Evolutionary conservation across 2,888 invertebrate genomes (phyloP).

Genomic region (Encarsia formosa): DNA sequence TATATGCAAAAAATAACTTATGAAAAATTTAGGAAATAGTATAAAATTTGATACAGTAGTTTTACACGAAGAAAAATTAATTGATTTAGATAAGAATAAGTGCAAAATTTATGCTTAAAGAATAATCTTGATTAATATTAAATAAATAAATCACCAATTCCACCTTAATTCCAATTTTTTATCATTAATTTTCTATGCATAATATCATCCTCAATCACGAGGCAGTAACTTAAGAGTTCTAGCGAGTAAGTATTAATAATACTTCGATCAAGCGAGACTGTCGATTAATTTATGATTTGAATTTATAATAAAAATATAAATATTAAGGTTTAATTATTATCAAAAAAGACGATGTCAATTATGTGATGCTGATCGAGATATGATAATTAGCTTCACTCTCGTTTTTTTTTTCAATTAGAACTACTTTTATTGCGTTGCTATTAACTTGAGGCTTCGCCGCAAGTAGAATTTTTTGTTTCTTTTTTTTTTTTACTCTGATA

Average conservation of each 20-base stretch:
- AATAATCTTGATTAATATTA: background rate
- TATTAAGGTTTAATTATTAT: too few species aligned
- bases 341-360: too few species aligned
- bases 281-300: conserved; percentile 15
- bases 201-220: conserved; percentile 7
- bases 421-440: conserved; percentile 20
- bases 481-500: background rate
- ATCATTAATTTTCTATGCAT: background rate
- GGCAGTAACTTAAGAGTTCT: conserved; percentile 17
- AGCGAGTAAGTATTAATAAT: conserved; percentile 10
- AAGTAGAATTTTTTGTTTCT: conserved; percentile 26
- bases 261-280: background rate
- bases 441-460: conserved; percentile 30
- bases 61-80: background rate
- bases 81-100: background rate
- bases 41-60: background rate
- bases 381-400: conserved; percentile 3
- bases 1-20: too few species aligned
- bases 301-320: background rate
- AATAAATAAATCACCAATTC: background rate
- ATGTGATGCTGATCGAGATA: conserved; percentile 3
- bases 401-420: conserved; percentile 4
- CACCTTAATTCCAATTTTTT: background rate
- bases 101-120: background rate
- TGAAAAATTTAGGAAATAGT: too few species aligned